Evolutionary conservation across 37 sponge, comb jelly and placozoan species (phyloP).

Genomic region (Haliclona indistincta): DNA sequence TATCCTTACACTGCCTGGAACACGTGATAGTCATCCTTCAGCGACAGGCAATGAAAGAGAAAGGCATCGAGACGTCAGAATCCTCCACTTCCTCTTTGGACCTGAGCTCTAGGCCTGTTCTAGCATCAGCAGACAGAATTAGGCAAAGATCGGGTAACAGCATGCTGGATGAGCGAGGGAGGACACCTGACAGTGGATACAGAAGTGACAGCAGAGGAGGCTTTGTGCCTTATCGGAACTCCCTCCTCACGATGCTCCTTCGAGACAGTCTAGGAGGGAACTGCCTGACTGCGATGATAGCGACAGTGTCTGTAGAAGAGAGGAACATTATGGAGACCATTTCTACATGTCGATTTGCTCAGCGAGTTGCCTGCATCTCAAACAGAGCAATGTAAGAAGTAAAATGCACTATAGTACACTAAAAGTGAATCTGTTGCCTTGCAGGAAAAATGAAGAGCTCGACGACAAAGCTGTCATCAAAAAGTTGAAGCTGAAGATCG

Average conservation of each 20-base stretch:
- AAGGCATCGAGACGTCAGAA: background rate
- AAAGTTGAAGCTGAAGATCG: slow-evolving; percentile 61
- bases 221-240: slow-evolving; percentile 87
- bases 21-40: slow-evolving; percentile 88
- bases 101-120: background rate
- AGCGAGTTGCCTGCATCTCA: slow-evolving; percentile 83
- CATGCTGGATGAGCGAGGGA: background rate
- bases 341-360: slow-evolving; percentile 88
- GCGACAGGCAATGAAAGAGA: slow-evolving; percentile 25
- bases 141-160: background rate
- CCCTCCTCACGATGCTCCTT: slow-evolving; percentile 86
- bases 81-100: background rate
- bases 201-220: slow-evolving; percentile 3
- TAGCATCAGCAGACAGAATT: background rate
- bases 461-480: slow-evolving; percentile 85
- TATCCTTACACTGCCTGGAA: slow-evolving; percentile 86
- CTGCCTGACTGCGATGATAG: slow-evolving; percentile 90
- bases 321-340: slow-evolving; percentile 75
- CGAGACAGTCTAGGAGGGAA: slow-evolving; percentile 91
- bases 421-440: background rate
- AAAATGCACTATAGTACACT: background rate
- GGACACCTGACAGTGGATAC: background rate
- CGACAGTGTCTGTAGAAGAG: slow-evolving; percentile 79
- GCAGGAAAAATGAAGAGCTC: slow-evolving; percentile 83
- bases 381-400: slow-evolving; percentile 67